These are phyloP conservation scores for Catharus ustulatus DNA, from an alignment of 2,797 vertebrate species.

Conservation along the genomic window DNA sequence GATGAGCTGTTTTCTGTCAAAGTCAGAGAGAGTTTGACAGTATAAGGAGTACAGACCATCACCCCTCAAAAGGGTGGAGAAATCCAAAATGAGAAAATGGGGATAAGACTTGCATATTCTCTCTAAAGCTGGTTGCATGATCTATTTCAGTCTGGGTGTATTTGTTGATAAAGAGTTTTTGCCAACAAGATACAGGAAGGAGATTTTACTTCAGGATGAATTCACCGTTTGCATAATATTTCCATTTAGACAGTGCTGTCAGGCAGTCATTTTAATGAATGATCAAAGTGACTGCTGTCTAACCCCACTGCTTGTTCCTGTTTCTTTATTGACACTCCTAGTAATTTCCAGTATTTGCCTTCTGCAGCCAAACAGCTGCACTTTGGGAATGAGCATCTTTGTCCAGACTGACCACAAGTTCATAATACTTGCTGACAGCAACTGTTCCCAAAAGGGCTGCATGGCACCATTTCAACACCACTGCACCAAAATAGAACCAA, in stretches of 20 bases:
- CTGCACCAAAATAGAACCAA: not conserved
- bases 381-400: not conserved
- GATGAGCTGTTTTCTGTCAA: not conserved
- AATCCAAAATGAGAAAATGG: not conserved
- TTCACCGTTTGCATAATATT: conserved; percentile 8
- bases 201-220: conserved; percentile 17
- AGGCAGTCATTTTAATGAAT: conserved; percentile 19
- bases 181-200: not conserved
- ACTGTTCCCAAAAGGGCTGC: not conserved
- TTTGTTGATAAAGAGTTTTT: not conserved
- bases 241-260: not conserved
- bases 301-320: not conserved
- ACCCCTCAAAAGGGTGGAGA: not conserved
- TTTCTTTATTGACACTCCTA: not conserved
- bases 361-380: not conserved
- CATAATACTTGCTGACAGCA: not conserved
- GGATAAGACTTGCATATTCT: not conserved
- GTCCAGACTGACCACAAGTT: not conserved
- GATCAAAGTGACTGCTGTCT: not conserved
- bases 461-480: not conserved
- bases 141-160: not conserved
- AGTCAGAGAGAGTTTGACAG: not conserved
- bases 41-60: not conserved
- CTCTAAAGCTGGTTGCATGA: not conserved
- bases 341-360: not conserved